These are phyloP conservation scores for Acridotheres tristis DNA, from an alignment of 2,797 vertebrate species.

Conservation along the genomic window DNA sequence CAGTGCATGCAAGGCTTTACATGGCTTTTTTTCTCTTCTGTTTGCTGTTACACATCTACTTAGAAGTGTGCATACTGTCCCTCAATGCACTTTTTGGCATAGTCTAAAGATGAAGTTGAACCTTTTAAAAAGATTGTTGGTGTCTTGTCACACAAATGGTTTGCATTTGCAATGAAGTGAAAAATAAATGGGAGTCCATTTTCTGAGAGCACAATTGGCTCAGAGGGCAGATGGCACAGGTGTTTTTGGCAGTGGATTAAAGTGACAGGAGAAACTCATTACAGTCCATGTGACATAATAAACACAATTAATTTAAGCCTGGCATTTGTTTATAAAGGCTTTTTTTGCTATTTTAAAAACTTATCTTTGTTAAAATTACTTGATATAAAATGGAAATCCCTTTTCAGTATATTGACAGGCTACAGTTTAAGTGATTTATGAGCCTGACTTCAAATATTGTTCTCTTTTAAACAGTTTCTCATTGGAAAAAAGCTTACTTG, in stretches of 20 bases:
- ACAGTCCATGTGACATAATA: not conserved
- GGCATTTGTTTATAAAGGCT: not conserved
- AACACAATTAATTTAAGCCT: not conserved
- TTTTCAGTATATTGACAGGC: not conserved
- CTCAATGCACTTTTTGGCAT: not conserved
- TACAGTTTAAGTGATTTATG: not conserved
- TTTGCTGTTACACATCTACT: not conserved
- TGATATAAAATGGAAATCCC: not conserved
- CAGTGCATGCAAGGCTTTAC: not conserved
- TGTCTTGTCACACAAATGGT: not conserved
- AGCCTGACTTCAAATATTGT: not conserved
- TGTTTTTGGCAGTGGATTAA: slow-evolving; percentile 25
- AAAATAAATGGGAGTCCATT: not conserved
- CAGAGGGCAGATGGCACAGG: slow-evolving; percentile 10
- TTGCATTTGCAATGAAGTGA: not conserved
- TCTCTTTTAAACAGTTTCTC: not conserved
- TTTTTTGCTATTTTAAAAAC: not conserved
- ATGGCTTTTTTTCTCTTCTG: not conserved
- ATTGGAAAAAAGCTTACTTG: not conserved
- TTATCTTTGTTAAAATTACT: not conserved
- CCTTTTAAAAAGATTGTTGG: not conserved
- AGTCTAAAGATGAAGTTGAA: not conserved
- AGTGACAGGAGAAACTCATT: slow-evolving; percentile 7
- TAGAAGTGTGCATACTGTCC: not conserved
- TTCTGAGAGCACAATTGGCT: not conserved